Percentiles rank a stretch among this genome's conserved stretches.
Conservation (phyloP, 2,888 invertebrate genomes). For the Hirtodrosophila histrioides region DNA sequence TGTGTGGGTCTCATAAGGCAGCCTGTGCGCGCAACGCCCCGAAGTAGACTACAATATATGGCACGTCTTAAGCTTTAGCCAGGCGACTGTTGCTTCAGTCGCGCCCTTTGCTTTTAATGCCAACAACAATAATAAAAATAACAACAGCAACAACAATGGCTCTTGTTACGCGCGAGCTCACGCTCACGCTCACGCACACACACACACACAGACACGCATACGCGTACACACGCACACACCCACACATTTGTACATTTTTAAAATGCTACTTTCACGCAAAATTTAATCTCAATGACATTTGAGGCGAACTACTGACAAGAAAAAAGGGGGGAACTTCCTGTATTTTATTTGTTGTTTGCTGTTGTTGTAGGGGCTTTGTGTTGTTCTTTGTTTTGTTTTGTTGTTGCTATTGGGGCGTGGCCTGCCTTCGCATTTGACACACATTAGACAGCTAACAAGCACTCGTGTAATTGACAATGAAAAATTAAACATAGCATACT, state of each 20-base stretch:
- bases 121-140: constrained; percentile 59
- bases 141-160: constrained; percentile 52
- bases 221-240: constrained; percentile 47
- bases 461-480: constrained; percentile 60
- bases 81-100: constrained; percentile 71
- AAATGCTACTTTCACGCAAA: constrained; percentile 80
- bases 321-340: constrained; percentile 17
- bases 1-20: background rate
- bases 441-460: constrained; percentile 69
- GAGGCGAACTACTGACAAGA: constrained; percentile 64
- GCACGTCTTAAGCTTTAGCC: constrained; percentile 64
- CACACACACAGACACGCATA: constrained; percentile 52
- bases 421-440: constrained; percentile 32
- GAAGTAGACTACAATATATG: constrained; percentile 66
- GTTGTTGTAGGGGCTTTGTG: constrained; percentile 17
- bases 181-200: constrained; percentile 30
- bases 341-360: constrained; percentile 18
- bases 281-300: constrained; percentile 80
- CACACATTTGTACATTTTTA: constrained; percentile 60
- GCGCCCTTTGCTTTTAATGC: constrained; percentile 74
- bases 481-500: constrained; percentile 46
- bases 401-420: constrained; percentile 23
- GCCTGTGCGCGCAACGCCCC: constrained; percentile 16
- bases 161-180: constrained; percentile 73
- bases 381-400: constrained; percentile 14